Percentiles rank a stretch among this genome's conserved stretches.
These are phyloP conservation scores for Charadrius vociferus DNA, from an alignment of 2,113 vertebrate genomes.

Conservation along the genomic window DNA sequence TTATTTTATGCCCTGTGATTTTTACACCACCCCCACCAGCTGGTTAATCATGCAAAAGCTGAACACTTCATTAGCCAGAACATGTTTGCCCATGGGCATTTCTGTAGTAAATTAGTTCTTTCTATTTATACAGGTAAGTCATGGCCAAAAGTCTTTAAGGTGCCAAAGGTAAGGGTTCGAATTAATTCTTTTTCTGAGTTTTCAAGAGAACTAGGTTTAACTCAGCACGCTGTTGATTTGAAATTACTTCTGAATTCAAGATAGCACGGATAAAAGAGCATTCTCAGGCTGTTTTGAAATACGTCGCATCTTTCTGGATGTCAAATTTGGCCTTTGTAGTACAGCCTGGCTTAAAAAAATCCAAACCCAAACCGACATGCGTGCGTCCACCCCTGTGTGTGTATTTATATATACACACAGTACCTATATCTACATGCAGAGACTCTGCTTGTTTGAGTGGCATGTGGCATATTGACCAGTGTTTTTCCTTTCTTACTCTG, in stretches of 20 bases:
- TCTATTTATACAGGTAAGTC: constrained; percentile 88
- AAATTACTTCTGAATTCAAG: constrained; percentile 52
- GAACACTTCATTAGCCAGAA: constrained; percentile 95
- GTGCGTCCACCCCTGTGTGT: not conserved
- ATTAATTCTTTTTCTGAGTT: constrained; percentile 71
- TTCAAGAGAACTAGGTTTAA: constrained; percentile 56
- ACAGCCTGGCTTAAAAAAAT: not conserved
- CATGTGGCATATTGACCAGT: not conserved
- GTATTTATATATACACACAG: not conserved
- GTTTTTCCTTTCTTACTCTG: constrained; percentile 31
- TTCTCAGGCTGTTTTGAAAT: not conserved
- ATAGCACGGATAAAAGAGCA: not conserved
- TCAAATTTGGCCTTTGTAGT: not conserved
- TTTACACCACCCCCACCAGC: constrained; percentile 91
- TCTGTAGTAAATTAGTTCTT: constrained; percentile 85
- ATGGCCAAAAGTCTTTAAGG: constrained; percentile 83
- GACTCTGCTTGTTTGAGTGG: not conserved
- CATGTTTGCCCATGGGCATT: constrained; percentile 92
- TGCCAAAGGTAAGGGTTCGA: constrained; percentile 80
- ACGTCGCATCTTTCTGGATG: not conserved
- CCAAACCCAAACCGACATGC: not conserved
- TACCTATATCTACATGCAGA: not conserved
- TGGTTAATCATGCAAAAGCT: constrained; percentile 92
- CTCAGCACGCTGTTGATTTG: constrained; percentile 15
- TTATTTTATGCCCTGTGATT: constrained; percentile 94